Evolutionary conservation across 2,113 vertebrate genomes (phyloP).

Genomic region (Egretta garzetta): DNA sequence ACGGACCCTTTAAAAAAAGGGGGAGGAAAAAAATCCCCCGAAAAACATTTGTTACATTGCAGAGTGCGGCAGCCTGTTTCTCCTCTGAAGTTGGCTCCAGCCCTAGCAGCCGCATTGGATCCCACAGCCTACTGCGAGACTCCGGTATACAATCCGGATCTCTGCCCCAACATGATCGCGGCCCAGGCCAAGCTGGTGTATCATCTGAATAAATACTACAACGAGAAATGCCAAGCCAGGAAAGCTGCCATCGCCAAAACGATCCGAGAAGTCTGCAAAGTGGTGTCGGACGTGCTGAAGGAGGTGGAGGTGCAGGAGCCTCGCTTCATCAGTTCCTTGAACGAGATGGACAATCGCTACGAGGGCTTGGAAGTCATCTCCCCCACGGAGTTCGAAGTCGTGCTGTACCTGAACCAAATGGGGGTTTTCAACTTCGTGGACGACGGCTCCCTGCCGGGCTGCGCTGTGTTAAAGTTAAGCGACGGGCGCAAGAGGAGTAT

Average conservation of each 20-base stretch:
- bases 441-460: slow-evolving; percentile 97
- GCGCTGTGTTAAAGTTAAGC: slow-evolving; percentile 97
- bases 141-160: slow-evolving; percentile 99
- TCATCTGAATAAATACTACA: slow-evolving; percentile 99
- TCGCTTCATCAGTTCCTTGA: slow-evolving; percentile 98
- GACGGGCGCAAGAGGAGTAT: slow-evolving; percentile 98
- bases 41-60: slow-evolving; percentile 62
- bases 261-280: slow-evolving; percentile 99
- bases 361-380: slow-evolving; percentile 97
- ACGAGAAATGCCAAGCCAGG: slow-evolving; percentile 97
- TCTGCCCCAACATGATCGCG: slow-evolving; percentile 99
- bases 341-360: slow-evolving; percentile 98
- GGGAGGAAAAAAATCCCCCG: slow-evolving; percentile 50
- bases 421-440: slow-evolving; percentile 99
- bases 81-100: slow-evolving; percentile 98
- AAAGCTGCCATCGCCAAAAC: slow-evolving; percentile 98
- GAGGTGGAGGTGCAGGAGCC: slow-evolving; percentile 99
- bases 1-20: slow-evolving; percentile 67
- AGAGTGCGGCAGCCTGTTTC: slow-evolving; percentile 70
- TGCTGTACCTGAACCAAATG: slow-evolving; percentile 99
- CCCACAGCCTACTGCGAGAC: slow-evolving; percentile 99
- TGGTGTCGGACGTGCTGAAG: slow-evolving; percentile 97
- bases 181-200: slow-evolving; percentile 99
- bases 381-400: slow-evolving; percentile 97
- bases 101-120: slow-evolving; percentile 99